phyloP scores from a whole-genome alignment of 2,113 vertebrate species.

The Ptilonorhynchus violaceus region DNA sequence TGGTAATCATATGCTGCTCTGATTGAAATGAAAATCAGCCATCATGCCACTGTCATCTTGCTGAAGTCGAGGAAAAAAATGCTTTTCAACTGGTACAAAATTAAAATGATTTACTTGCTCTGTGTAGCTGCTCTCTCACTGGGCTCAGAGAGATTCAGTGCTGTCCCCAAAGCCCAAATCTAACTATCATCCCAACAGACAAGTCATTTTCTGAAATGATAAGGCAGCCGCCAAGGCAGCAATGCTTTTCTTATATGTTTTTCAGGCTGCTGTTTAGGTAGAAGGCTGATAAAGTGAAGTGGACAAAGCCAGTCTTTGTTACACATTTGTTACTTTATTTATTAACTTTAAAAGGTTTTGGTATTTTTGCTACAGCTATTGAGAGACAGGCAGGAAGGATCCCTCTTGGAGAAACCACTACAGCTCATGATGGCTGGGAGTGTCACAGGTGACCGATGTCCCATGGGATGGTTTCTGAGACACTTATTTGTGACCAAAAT shows the following conservation, averaged over 20 bases:
- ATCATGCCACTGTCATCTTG: conserved; percentile 50
- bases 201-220: conserved; percentile 73
- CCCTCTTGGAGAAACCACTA: neutral
- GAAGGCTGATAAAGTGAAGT: conserved; percentile 49
- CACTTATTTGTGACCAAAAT: neutral
- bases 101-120: conserved; percentile 65
- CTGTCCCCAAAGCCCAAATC: conserved; percentile 52
- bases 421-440: neutral
- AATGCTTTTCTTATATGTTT: neutral
- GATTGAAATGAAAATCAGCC: conserved; percentile 67
- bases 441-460: accelerated
- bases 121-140: conserved; percentile 47
- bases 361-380: neutral
- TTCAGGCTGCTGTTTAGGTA: conserved; percentile 49
- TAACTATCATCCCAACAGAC: conserved; percentile 67
- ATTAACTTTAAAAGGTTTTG: neutral
- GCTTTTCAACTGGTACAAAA: conserved; percentile 64
- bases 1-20: conserved; percentile 50
- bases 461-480: neutral
- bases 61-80: conserved; percentile 33
- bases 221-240: conserved; percentile 65
- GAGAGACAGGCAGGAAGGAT: neutral
- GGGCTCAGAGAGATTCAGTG: conserved; percentile 38
- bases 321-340: neutral
- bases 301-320: conserved; percentile 57